phyloP scores from a whole-genome alignment of 2,113 vertebrate species.

The Antennarius striatus region DNA sequence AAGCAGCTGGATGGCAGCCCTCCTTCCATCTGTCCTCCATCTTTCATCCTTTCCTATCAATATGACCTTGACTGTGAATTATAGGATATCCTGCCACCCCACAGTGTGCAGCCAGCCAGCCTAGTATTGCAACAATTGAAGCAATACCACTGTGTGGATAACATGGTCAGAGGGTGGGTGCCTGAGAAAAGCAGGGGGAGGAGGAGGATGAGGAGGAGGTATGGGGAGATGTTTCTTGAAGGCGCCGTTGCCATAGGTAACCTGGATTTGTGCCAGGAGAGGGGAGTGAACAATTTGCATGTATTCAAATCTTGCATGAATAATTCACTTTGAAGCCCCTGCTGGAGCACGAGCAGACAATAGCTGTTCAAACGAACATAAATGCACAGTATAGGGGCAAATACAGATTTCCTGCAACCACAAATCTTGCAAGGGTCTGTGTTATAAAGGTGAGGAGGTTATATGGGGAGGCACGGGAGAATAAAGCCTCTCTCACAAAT shows the following conservation, averaged over 20 bases:
- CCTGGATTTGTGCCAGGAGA: slow-evolving; percentile 75
- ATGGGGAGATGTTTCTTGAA: slow-evolving; percentile 65
- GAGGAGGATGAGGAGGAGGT: slow-evolving; percentile 34
- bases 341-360: slow-evolving; percentile 67
- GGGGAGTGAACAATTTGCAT: slow-evolving; percentile 78
- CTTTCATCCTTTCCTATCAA: slow-evolving; percentile 30
- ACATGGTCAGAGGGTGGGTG: slow-evolving; percentile 55
- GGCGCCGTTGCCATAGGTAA: slow-evolving; percentile 82
- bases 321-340: slow-evolving; percentile 76
- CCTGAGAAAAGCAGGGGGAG: slow-evolving; percentile 37
- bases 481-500: slow-evolving; percentile 35
- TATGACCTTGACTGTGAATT: slow-evolving; percentile 75
- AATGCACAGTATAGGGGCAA: slow-evolving; percentile 21
- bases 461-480: slow-evolving; percentile 13
- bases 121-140: slow-evolving; percentile 68
- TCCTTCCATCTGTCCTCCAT: slow-evolving; percentile 41
- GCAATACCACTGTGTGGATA: slow-evolving; percentile 61
- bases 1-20: slow-evolving; percentile 22
- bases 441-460: slow-evolving; percentile 69
- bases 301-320: slow-evolving; percentile 84
- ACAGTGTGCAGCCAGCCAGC: slow-evolving; percentile 58
- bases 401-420: slow-evolving; percentile 21
- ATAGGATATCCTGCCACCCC: slow-evolving; percentile 67
- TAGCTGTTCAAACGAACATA: slow-evolving; percentile 38
- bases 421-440: slow-evolving; percentile 24